phyloP scores from a whole-genome alignment of 1,140 invertebrate species.

The Dendroctonus valens region DNA sequence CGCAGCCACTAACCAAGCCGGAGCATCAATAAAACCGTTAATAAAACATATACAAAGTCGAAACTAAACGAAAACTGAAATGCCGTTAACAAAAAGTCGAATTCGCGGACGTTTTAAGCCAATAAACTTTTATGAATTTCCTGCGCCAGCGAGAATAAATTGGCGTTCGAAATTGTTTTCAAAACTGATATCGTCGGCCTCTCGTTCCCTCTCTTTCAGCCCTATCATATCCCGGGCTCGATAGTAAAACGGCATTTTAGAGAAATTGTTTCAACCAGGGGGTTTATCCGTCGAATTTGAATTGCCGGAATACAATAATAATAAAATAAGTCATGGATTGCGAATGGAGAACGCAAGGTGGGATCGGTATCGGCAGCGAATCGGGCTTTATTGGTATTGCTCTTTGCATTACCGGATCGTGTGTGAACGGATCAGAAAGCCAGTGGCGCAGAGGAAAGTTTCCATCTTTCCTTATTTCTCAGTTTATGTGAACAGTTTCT shows the following conservation, averaged over 20 bases:
- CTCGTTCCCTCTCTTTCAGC: constrained; percentile 4
- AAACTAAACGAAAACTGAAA: neutral
- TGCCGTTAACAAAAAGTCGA: constrained; percentile 10
- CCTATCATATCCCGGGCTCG: constrained; percentile 17
- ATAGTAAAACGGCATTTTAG: constrained; percentile 31
- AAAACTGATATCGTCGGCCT: constrained; percentile 13
- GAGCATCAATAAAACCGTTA: too few species aligned
- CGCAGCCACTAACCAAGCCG: too few species aligned
- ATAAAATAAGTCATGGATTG: constrained; percentile 36
- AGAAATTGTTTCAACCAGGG: constrained; percentile 26
- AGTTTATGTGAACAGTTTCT: too few species aligned
- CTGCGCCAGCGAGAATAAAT: constrained; percentile 15
- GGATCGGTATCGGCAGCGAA: neutral
- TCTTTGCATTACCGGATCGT: too few species aligned
- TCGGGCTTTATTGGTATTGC: neutral
- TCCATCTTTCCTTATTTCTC: too few species aligned
- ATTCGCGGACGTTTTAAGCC: constrained; percentile 13
- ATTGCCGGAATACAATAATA: constrained; percentile 33
- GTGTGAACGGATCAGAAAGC: too few species aligned
- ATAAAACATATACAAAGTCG: too few species aligned
- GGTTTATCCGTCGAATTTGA: constrained; percentile 15
- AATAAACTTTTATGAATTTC: constrained; percentile 25
- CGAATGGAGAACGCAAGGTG: neutral
- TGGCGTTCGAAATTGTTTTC: constrained; percentile 26
- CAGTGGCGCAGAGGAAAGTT: too few species aligned